Evolutionary conservation across 2,113 vertebrate genomes (phyloP).

Genomic region (Opisthocomus hoazin): DNA sequence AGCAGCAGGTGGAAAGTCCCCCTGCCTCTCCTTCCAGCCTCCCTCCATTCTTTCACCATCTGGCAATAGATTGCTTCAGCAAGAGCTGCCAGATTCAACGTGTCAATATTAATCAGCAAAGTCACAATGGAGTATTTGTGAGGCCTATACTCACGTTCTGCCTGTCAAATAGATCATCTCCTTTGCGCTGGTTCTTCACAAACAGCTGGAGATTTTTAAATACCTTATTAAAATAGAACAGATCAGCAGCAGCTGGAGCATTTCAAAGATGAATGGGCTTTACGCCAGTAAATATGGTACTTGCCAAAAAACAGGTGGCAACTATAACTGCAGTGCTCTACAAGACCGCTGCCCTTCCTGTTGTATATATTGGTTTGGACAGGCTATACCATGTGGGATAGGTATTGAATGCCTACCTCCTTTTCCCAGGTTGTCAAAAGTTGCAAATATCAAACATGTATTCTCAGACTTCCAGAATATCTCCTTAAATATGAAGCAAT

Average conservation of each 20-base stretch:
- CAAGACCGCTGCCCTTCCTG: not conserved
- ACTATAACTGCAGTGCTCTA: not conserved
- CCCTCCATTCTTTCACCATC: slow-evolving; percentile 5
- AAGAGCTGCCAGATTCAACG: slow-evolving; percentile 40
- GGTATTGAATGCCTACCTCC: not conserved
- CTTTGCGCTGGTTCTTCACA: slow-evolving; percentile 69
- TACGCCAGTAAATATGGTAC: not conserved
- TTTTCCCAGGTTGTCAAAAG: not conserved
- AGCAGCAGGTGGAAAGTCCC: slow-evolving; percentile 2
- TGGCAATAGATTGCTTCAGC: not conserved
- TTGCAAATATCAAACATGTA: not conserved
- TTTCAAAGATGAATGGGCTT: not conserved
- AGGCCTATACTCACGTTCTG: slow-evolving; percentile 46
- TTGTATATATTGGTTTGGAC: not conserved
- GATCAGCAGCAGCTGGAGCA: slow-evolving; percentile 37
- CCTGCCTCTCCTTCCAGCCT: not conserved
- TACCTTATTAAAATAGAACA: slow-evolving; percentile 67
- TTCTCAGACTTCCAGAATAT: not conserved
- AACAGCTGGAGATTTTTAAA: slow-evolving; percentile 82
- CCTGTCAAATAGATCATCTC: slow-evolving; percentile 77
- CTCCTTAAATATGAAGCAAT: not conserved
- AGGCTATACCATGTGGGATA: not conserved
- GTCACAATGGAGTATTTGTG: not conserved
- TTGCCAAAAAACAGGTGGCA: slow-evolving; percentile 47
- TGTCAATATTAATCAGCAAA: slow-evolving; percentile 30